phyloP scores from a whole-genome alignment of 2,113 vertebrate genomes.

The Hyperoodon ampullatus region DNA sequence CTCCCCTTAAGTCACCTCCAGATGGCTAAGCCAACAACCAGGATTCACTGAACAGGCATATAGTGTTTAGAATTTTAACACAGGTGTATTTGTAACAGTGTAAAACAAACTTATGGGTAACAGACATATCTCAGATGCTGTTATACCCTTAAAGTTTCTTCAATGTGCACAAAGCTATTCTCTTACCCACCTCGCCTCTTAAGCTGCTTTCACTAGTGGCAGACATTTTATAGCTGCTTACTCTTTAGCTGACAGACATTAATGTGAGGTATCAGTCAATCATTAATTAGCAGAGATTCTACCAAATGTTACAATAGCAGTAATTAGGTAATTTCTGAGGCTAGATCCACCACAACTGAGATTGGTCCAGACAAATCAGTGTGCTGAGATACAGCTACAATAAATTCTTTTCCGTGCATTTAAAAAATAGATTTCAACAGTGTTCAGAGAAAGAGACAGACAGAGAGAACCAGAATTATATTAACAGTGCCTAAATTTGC shows the following conservation, averaged over 20 bases:
- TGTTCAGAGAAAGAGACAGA: background rate
- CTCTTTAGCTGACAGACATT: background rate
- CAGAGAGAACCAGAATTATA: background rate
- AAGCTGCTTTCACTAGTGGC: background rate
- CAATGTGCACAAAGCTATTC: background rate
- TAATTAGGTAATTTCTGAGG: slow-evolving; percentile 43
- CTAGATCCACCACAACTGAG: background rate
- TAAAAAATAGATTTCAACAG: background rate
- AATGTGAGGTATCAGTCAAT: background rate
- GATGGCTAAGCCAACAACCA: background rate
- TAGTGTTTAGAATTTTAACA: background rate
- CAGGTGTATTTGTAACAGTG: background rate
- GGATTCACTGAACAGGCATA: background rate
- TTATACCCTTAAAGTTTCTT: background rate
- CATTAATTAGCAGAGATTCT: slow-evolving; percentile 13
- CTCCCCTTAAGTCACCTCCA: background rate
- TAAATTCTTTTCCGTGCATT: background rate
- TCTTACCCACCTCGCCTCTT: background rate
- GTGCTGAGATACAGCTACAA: background rate
- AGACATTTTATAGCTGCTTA: background rate
- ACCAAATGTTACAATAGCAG: background rate
- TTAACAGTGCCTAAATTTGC: background rate
- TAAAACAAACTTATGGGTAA: background rate
- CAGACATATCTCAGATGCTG: background rate
- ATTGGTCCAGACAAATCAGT: background rate